phyloP scores from a whole-genome alignment of 2,797 vertebrate genomes.

The Tapera naevia region DNA sequence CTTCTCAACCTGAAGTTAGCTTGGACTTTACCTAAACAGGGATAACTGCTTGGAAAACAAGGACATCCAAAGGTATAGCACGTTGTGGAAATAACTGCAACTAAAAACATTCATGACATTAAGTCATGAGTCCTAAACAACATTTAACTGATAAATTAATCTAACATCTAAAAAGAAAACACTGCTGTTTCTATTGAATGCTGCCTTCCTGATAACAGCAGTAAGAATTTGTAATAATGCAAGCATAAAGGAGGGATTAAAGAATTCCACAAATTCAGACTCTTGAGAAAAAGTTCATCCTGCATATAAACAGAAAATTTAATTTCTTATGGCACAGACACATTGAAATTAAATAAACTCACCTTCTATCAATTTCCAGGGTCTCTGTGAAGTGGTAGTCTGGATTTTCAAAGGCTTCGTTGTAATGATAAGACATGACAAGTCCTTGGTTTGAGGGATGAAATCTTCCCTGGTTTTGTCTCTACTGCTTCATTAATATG shows the following conservation, averaged over 20 bases:
- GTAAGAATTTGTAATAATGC: background rate
- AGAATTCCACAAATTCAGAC: background rate
- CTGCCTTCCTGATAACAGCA: background rate
- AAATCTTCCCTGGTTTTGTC: background rate
- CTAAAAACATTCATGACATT: background rate
- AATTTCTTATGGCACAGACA: background rate
- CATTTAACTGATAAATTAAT: background rate
- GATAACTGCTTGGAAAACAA: background rate
- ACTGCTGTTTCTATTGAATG: background rate
- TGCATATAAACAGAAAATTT: background rate
- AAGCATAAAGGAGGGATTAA: background rate
- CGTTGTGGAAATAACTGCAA: background rate
- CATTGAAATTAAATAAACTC: conserved; percentile 17
- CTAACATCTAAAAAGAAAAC: background rate
- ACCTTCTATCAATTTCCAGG: conserved; percentile 83
- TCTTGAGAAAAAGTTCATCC: background rate
- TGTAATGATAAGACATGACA: conserved; percentile 60
- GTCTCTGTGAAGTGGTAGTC: conserved; percentile 84
- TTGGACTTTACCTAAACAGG: background rate
- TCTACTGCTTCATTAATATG: background rate
- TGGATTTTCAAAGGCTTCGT: conserved; percentile 67
- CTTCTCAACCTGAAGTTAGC: background rate
- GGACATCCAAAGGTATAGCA: background rate
- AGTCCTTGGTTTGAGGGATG: background rate
- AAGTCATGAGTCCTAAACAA: background rate